Evolutionary conservation across 2,888 invertebrate genomes (phyloP).

Genomic region (Dolichomitus sp.): DNA sequence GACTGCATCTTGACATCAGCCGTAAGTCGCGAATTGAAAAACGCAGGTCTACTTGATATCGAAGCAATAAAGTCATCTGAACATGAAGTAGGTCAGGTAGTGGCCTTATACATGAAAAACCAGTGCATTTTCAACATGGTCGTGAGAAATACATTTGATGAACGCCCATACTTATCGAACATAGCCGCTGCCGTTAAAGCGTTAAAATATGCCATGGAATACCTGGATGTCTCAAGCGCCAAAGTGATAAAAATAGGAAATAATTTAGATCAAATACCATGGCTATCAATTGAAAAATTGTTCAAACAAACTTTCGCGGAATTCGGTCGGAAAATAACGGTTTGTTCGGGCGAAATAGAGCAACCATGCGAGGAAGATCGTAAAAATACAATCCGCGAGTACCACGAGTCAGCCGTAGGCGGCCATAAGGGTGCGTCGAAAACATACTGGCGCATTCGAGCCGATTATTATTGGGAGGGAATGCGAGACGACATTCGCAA

Average conservation of each 20-base stretch:
- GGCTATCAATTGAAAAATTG: slow-evolving; percentile 23
- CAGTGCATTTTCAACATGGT: slow-evolving; percentile 13
- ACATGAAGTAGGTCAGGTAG: slow-evolving; percentile 31
- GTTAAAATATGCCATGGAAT: slow-evolving; percentile 35
- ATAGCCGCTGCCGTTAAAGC: slow-evolving; percentile 30
- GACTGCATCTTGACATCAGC: slow-evolving; percentile 24
- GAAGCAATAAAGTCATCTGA: slow-evolving; percentile 25
- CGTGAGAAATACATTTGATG: slow-evolving; percentile 30
- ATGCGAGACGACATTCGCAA: slow-evolving; percentile 5
- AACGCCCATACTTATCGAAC: not conserved
- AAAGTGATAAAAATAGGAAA: slow-evolving; percentile 7
- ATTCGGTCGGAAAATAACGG: slow-evolving; percentile 43
- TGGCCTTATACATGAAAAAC: slow-evolving; percentile 1
- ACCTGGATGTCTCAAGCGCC: slow-evolving; percentile 32
- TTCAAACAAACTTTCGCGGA: slow-evolving; percentile 26
- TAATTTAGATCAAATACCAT: slow-evolving; percentile 13
- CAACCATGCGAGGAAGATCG: not conserved
- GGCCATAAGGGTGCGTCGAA: too few species aligned
- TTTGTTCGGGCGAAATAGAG: slow-evolving; percentile 43
- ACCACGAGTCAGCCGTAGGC: too few species aligned
- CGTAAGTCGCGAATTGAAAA: slow-evolving; percentile 21
- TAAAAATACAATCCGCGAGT: slow-evolving; percentile 15
- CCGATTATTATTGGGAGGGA: slow-evolving; percentile 14
- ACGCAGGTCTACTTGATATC: slow-evolving; percentile 15
- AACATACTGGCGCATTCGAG: too few species aligned